Evolutionary conservation across 2,797 vertebrate genomes (phyloP).

Genomic region (Aulostomus chinensis): DNA sequence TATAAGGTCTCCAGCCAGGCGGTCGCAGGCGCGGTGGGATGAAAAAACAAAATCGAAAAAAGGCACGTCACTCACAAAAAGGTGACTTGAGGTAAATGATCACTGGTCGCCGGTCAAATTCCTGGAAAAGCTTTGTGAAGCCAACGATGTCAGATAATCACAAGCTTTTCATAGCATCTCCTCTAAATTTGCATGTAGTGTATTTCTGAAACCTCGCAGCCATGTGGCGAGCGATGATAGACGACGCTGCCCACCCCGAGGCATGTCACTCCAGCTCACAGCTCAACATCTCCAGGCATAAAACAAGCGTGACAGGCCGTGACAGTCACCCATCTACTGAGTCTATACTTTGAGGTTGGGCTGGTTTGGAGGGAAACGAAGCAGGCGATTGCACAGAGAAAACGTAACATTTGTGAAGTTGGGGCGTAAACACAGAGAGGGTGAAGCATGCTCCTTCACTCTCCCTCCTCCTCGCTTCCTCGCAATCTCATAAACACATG

Average conservation of each 20-base stretch:
- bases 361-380: slow-evolving; percentile 60
- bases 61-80: no score
- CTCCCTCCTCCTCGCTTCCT: slow-evolving; percentile 38
- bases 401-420: slow-evolving; percentile 28
- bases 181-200: slow-evolving; percentile 29
- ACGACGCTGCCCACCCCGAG: slow-evolving; percentile 5
- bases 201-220: slow-evolving; percentile 22
- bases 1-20: no score
- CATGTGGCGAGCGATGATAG: slow-evolving; percentile 32
- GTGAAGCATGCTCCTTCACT: slow-evolving; percentile 38
- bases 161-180: slow-evolving; percentile 17
- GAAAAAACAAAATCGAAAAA: background rate
- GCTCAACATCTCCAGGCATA: slow-evolving; percentile 37
- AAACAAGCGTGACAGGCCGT: slow-evolving; percentile 53
- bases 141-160: slow-evolving; percentile 10
- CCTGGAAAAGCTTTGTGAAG: background rate
- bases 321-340: slow-evolving; percentile 44
- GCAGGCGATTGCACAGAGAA: slow-evolving; percentile 41
- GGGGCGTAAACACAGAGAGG: slow-evolving; percentile 42
- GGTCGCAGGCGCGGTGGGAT: no score
- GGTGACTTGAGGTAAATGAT: background rate
- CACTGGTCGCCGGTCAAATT: background rate
- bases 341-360: slow-evolving; percentile 64
- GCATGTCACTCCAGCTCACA: slow-evolving; percentile 25
- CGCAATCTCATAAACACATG: slow-evolving; percentile 57